Percentiles rank a stretch among this genome's conserved stretches.
Evolutionary conservation across 2,888 invertebrate species (phyloP).

Genomic region (Drosophila yooni): DNA sequence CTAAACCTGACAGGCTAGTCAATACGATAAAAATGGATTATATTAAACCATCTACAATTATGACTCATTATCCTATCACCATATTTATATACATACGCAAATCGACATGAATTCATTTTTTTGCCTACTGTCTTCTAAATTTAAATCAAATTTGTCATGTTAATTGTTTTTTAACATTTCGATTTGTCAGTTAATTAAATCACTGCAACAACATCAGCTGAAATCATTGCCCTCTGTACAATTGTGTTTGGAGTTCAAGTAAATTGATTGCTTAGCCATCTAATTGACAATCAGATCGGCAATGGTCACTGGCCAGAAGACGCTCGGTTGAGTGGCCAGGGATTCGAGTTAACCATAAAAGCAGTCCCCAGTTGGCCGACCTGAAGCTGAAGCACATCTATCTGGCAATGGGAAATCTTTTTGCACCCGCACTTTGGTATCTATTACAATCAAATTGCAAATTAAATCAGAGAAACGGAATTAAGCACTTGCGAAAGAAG

Average conservation of each 20-base stretch:
- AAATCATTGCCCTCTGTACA: conserved; percentile 12
- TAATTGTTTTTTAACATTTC: not conserved
- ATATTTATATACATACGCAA: not conserved
- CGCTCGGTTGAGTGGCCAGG: conserved; percentile 35
- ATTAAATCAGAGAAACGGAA: conserved; percentile 73
- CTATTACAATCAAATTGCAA: conserved; percentile 79
- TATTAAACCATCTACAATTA: not conserved
- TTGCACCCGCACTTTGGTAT: conserved; percentile 65
- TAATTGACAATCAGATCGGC: conserved; percentile 65
- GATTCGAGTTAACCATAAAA: conserved; percentile 25
- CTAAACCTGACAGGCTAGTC: not conserved
- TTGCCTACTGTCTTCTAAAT: not conserved
- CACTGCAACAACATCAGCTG: not conserved
- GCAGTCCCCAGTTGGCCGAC: conserved; percentile 30
- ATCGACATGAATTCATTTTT: not conserved
- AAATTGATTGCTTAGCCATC: conserved; percentile 33
- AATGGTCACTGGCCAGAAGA: conserved; percentile 41
- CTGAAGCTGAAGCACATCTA: conserved; percentile 20
- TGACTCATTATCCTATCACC: not conserved
- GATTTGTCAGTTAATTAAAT: not conserved
- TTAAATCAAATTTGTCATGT: not conserved
- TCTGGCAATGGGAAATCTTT: conserved; percentile 36
- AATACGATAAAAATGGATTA: not conserved
- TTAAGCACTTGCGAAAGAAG: conserved; percentile 40
- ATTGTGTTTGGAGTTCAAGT: conserved; percentile 15